Evolutionary conservation across 2,888 invertebrate genomes (phyloP).

Genomic region (Chaetoderma sp.): DNA sequence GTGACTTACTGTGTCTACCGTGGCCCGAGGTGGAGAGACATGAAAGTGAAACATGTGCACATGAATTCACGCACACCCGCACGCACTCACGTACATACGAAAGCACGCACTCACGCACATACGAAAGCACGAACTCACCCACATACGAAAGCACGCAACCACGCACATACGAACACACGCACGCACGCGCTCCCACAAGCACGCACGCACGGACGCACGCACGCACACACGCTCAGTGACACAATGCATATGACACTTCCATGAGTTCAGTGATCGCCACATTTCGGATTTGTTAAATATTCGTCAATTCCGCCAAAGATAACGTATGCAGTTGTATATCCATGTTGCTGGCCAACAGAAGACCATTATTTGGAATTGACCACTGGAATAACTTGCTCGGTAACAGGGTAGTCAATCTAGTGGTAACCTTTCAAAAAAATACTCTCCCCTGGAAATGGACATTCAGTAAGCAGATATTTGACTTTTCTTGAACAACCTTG

Average conservation of each 20-base stretch:
- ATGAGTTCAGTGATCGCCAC: no score
- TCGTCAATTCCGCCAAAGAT: no score
- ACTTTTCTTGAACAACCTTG: no score
- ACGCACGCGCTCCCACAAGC: background rate
- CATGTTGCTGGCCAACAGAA: no score
- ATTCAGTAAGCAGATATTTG: no score
- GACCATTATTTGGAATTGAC: no score
- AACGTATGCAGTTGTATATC: no score
- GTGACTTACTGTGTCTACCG: background rate
- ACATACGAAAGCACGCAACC: background rate
- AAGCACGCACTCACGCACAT: background rate
- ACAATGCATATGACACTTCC: background rate
- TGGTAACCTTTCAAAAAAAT: no score
- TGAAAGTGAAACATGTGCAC: background rate
- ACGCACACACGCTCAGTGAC: background rate
- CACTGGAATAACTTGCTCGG: no score
- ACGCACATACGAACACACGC: background rate
- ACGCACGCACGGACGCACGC: background rate
- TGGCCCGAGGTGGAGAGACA: background rate
- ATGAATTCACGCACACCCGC: background rate
- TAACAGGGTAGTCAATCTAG: no score
- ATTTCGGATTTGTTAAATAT: no score
- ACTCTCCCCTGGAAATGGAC: no score
- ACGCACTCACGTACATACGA: constrained; percentile 1
- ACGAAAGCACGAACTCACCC: constrained; percentile 2